Conservation (phyloP, 2,113 vertebrate species). For the Cynocephalus volans region DNA sequence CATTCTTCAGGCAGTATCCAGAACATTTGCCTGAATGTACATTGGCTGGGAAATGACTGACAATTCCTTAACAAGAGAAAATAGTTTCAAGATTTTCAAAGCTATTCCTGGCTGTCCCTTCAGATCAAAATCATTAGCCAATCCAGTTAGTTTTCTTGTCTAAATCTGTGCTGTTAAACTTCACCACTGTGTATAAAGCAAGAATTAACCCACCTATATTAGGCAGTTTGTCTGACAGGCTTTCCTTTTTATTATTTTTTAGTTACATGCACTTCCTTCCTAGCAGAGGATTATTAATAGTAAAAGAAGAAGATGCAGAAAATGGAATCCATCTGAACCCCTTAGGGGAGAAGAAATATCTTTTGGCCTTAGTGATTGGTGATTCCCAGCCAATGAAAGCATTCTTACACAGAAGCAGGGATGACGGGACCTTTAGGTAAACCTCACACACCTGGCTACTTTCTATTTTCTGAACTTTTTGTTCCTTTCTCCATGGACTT, state of each 20-base stretch:
- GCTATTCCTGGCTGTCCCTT: neutral
- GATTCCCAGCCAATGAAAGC: neutral
- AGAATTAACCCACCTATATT: slow-evolving; percentile 5
- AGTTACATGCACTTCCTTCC: neutral
- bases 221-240: neutral
- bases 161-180: neutral
- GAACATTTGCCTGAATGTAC: neutral
- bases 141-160: neutral
- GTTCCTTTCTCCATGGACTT: neutral
- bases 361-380: neutral
- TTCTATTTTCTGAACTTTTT: neutral
- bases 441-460: neutral
- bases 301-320: neutral
- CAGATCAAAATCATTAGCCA: neutral
- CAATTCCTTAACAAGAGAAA: slow-evolving; percentile 3
- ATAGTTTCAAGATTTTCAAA: slow-evolving; percentile 13
- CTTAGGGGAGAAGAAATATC: neutral
- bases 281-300: neutral
- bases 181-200: neutral
- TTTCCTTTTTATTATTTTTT: neutral
- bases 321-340: neutral
- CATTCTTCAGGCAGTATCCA: neutral
- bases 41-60: neutral
- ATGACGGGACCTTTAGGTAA: neutral
- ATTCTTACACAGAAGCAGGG: neutral